Evolutionary conservation across 2,797 vertebrate genomes (phyloP).

Genomic region (Amazona finschi): DNA sequence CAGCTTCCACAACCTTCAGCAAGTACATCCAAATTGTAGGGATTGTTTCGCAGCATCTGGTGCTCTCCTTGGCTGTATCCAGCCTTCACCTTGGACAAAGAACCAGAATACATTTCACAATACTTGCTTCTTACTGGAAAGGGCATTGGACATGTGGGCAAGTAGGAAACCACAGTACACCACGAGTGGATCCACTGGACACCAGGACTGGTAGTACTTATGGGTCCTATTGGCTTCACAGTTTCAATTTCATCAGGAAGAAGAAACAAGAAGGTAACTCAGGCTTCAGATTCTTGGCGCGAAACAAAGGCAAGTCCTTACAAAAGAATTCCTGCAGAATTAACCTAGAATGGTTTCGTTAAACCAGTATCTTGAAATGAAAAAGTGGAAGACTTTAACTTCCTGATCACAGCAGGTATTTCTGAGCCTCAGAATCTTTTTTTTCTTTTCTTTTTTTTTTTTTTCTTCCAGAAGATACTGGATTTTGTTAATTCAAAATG

Average conservation of each 20-base stretch:
- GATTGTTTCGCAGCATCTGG: background rate
- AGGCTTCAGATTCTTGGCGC: background rate
- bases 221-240: accelerated
- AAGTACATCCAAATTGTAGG: background rate
- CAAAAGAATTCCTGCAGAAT: background rate
- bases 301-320: background rate
- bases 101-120: background rate
- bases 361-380: background rate
- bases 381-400: background rate
- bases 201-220: background rate
- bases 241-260: background rate
- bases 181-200: background rate
- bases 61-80: background rate
- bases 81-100: background rate
- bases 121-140: background rate
- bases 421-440: background rate
- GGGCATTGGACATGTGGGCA: background rate
- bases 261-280: background rate
- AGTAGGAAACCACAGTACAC: background rate
- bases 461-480: background rate
- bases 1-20: background rate
- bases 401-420: background rate
- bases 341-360: background rate
- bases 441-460: background rate
- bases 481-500: background rate